Evolutionary conservation across 2,113 vertebrate genomes (phyloP).

Genomic region (Ptilorrhoa leucosticta): DNA sequence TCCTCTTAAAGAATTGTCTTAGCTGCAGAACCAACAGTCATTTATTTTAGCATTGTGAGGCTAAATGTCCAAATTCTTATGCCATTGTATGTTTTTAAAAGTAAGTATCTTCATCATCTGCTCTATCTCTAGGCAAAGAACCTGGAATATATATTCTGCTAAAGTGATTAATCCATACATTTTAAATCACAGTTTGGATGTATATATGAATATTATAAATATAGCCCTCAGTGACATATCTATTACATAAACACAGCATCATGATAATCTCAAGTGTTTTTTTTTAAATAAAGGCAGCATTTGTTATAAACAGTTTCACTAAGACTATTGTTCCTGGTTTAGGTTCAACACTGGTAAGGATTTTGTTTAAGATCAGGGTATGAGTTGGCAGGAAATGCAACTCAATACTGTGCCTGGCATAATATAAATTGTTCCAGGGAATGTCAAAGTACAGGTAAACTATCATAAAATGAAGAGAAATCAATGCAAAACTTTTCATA

Average conservation of each 20-base stretch:
- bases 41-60: background rate
- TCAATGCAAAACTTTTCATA: background rate
- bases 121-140: background rate
- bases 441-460: conserved; percentile 11
- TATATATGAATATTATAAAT: background rate
- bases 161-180: background rate
- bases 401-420: background rate
- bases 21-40: background rate
- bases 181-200: background rate
- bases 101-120: background rate
- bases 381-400: background rate
- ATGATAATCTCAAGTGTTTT: background rate
- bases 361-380: background rate
- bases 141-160: background rate
- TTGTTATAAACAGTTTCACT: background rate
- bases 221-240: background rate
- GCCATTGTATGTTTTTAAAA: background rate
- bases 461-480: background rate
- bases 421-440: background rate
- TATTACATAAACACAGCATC: background rate
- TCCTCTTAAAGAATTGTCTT: background rate
- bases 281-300: background rate
- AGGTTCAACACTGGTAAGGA: background rate
- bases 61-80: background rate
- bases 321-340: background rate